Evolutionary conservation across 2,888 invertebrate species (phyloP), one percentile per base, ranked within the genome.

Genomic region (Coleophora deauratella): DNA sequence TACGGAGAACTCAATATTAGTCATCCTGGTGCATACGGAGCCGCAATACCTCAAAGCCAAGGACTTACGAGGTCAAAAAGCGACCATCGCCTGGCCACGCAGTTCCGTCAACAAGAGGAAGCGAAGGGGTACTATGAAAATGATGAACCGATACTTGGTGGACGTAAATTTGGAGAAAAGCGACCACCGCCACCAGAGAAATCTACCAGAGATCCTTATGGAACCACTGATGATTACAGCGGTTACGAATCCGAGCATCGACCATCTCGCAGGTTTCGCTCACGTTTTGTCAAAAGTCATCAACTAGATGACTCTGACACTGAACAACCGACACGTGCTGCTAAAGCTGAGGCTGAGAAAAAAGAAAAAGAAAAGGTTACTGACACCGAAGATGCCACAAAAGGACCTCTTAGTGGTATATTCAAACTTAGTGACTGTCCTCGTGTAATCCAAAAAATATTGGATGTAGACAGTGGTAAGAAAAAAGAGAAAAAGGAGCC

Each of bases 21-120:
- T 62, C 85, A 87, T 46, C 87, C 90, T 40, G 89, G 89, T 46
- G 86, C 88, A 38, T 88, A 90, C 55, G 81, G 89, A 47, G 81
- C 87, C 21, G 79, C 90, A 46, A 55, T 91, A 38, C 90, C 89
- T 38, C 90, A 90, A 38, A 72, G 47, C 33, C 93, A 93, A 35
- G 96, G 96, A 1, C 80, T 97, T 12, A 96, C 96, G 89, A 88
- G 97, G 51, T 96, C 96, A 47, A 97, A 97, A 75, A 96, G 96
- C 70, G 97, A 97, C 68, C 97, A 97, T 73, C 90, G 97, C 33
- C 80, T 97, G 47, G 95, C 96, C 9, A 86, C 94, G 0, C 96
- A 96, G 66, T 96, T 95, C 77, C 90, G 96, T 30, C 93, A 94
- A 63, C 94, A 95, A 70, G 94, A 95, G 69, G 93, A 94, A 62